Percentiles rank a stretch among this genome's conserved stretches.
Conservation (phyloP, 2,888 invertebrate genomes). For the Exocentrus adspersus region DNA sequence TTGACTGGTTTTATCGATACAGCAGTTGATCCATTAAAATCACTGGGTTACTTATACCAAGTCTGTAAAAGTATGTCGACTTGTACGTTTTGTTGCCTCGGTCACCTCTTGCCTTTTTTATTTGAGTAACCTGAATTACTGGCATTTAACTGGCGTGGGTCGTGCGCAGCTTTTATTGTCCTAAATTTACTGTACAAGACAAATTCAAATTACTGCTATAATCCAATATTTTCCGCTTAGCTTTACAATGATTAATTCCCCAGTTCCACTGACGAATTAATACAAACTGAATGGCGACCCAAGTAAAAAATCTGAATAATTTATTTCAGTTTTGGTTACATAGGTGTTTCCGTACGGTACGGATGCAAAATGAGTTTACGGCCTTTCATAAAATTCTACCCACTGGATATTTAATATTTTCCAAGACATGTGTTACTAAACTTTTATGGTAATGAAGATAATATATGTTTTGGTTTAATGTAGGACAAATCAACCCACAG, state of each 20-base stretch:
- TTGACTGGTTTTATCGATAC: too few relatives aligned
- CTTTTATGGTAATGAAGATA: conserved; percentile 2
- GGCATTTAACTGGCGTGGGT: not conserved
- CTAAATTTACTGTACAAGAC: too few relatives aligned
- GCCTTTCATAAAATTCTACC: not conserved
- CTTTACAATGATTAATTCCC: too few relatives aligned
- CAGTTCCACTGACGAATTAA: too few relatives aligned
- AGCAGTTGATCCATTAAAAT: not conserved
- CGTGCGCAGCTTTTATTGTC: not conserved
- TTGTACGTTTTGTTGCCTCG: too few relatives aligned
- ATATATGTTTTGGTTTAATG: conserved; percentile 5
- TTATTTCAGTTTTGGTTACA: not conserved
- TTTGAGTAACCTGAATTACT: not conserved
- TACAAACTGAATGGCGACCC: too few relatives aligned
- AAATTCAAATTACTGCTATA: too few relatives aligned
- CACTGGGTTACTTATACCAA: not conserved
- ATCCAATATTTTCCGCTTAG: too few relatives aligned
- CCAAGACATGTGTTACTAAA: conserved; percentile 2
- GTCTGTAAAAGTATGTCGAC: not conserved
- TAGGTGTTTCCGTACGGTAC: not conserved
- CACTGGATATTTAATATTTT: conserved; percentile 1
- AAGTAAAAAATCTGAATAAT: too few relatives aligned
- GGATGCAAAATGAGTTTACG: not conserved
- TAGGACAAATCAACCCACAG: conserved; percentile 18
- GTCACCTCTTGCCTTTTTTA: not conserved